Evolutionary conservation across 1,140 invertebrate genomes (phyloP), one percentile per base, ranked within the genome.

Genomic region (Oedothorax gibbosus): DNA sequence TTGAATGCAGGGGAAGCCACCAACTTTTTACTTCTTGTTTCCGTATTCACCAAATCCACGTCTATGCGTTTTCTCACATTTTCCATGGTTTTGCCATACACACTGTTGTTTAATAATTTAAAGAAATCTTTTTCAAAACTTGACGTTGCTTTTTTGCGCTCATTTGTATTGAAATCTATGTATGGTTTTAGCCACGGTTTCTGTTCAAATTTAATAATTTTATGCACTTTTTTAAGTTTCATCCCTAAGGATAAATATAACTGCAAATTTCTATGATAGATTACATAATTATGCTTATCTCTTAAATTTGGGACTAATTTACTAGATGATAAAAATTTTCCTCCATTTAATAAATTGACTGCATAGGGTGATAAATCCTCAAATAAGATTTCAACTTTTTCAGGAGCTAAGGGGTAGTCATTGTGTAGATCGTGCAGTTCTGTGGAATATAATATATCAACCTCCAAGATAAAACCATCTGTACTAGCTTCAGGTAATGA

Each of bases 321-420:
- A 91, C 51, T 88, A 86, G 60, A 90, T 88, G 73, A 91, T 90
- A 85, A 90, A 92, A 4, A 87, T 66, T 87, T 90, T 89, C 35
- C 92, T 86, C 90, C 90, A 92, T 82, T 86, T 54, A 65, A 86
- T 88, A 91, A 92, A 51, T 90, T 90, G 83, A 86, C 85, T 76
- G 57, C 69, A 35, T 69, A 18, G 5, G 20, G 7, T 12, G 71
- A 62, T 71, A 18, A 75, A 53, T 21, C 11, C 8, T 20, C 12
- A 53, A 56, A 20, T 66, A 65, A 88, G 12, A 20, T 54, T 18
- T n/a, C 35, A 35, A 35, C 60, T 77, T 86, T 87, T 86, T 91
- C 88, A 56, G 90, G 88, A 79, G 88, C 88, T 50, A 91, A 87
- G 49, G 91, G 90, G 65, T 90, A 87, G 87, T 90, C 90, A 85